Percentiles rank a stretch among this genome's conserved stretches.
phyloP scores from a whole-genome alignment of 2,888 invertebrate genomes.

The Mystacides longicornis region DNA sequence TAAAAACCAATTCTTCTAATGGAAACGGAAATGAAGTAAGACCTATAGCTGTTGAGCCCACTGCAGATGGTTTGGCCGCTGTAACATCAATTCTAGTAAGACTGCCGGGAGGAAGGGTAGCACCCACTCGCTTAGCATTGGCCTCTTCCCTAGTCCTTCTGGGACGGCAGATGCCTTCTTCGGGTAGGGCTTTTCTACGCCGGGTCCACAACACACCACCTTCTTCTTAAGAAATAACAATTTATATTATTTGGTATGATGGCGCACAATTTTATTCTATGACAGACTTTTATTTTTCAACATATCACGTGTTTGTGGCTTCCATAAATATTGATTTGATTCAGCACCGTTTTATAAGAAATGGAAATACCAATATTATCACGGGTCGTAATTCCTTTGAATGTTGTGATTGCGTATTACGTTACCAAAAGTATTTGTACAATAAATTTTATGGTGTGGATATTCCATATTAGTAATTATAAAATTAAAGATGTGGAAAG shows the following conservation, averaged over 20 bases:
- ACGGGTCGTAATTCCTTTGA: too few species aligned
- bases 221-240: constrained; percentile 1
- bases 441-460: too few species aligned
- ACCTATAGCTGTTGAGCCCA: constrained; percentile 87
- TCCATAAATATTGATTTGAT: too few species aligned
- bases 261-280: too few species aligned
- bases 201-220: constrained; percentile 26
- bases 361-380: too few species aligned
- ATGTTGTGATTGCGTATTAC: too few species aligned
- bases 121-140: constrained; percentile 71
- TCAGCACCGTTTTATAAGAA: too few species aligned
- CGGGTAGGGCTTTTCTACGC: constrained; percentile 30
- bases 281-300: too few species aligned
- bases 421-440: too few species aligned
- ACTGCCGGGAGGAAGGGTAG: constrained; percentile 76
- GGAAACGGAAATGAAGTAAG: constrained; percentile 52
- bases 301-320: too few species aligned
- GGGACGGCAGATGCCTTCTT: constrained; percentile 49
- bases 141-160: constrained; percentile 74
- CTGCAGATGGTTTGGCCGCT: constrained; percentile 82
- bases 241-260: not conserved
- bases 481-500: too few species aligned
- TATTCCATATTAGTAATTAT: too few species aligned
- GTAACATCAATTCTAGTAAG: constrained; percentile 86
- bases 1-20: constrained; percentile 32